Evolutionary conservation across 2,888 invertebrate genomes (phyloP).

Genomic region (Rhagophthalmus giganteus): DNA sequence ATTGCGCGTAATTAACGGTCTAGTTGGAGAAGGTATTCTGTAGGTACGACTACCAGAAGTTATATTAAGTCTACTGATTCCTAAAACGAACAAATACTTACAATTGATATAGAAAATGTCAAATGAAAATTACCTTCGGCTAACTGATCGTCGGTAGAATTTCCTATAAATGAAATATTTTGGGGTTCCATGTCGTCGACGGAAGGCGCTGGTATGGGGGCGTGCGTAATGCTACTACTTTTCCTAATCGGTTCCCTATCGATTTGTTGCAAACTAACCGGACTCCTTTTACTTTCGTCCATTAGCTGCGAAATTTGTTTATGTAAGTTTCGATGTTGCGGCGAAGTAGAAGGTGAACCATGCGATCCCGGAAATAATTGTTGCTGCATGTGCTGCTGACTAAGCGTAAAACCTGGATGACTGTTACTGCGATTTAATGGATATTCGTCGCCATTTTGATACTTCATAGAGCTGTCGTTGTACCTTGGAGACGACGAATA

Average conservation of each 20-base stretch:
- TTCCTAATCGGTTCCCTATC: slow-evolving; percentile 50
- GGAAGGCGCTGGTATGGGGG: slow-evolving; percentile 68
- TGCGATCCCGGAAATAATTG: slow-evolving; percentile 58
- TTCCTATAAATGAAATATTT: slow-evolving; percentile 89
- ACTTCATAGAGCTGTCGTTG: slow-evolving; percentile 50
- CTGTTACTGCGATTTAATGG: slow-evolving; percentile 60
- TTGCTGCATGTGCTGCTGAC: slow-evolving; percentile 56
- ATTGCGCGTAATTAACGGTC: slow-evolving; percentile 70
- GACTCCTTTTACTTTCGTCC: slow-evolving; percentile 50
- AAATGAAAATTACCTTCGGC: slow-evolving; percentile 46
- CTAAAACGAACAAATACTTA: too few relatives aligned
- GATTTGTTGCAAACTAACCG: slow-evolving; percentile 60
- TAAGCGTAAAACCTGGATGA: slow-evolving; percentile 63
- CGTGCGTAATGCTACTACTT: slow-evolving; percentile 54
- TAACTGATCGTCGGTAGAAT: slow-evolving; percentile 60
- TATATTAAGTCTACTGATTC: slow-evolving; percentile 78
- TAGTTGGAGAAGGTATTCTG: slow-evolving; percentile 85
- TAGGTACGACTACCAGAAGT: slow-evolving; percentile 87
- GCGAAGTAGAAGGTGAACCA: slow-evolving; percentile 63
- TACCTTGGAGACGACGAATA: slow-evolving; percentile 33
- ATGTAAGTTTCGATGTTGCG: slow-evolving; percentile 65
- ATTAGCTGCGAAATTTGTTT: slow-evolving; percentile 60
- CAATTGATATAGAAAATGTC: too few relatives aligned
- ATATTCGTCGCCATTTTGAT: slow-evolving; percentile 69
- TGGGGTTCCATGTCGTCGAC: slow-evolving; percentile 91